phyloP scores from a whole-genome alignment of 2,113 vertebrate species.

The Cynocephalus volans region DNA sequence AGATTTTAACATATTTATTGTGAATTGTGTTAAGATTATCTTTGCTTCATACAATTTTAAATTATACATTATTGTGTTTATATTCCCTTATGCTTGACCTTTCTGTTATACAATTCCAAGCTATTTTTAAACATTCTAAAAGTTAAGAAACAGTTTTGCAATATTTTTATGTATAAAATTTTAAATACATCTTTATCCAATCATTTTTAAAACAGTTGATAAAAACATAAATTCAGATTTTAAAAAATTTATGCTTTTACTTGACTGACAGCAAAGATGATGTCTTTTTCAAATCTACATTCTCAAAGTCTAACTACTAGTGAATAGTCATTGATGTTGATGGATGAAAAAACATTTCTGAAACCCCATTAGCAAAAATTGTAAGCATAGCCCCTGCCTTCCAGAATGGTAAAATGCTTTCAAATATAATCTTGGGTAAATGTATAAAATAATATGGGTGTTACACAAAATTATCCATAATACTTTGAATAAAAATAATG shows the following conservation, averaged over 20 bases:
- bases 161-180: neutral
- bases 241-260: neutral
- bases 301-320: neutral
- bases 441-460: neutral
- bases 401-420: neutral
- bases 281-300: neutral
- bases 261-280: neutral
- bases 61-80: neutral
- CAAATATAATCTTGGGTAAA: neutral
- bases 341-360: neutral
- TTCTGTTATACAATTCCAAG: neutral
- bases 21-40: neutral
- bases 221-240: neutral
- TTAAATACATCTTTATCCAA: neutral
- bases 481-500: neutral
- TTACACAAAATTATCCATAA: neutral
- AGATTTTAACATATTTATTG: neutral
- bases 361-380: neutral
- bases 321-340: neutral
- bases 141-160: neutral
- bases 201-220: neutral
- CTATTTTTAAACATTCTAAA: neutral
- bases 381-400: neutral
- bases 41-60: neutral
- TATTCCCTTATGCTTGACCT: neutral